phyloP scores from a whole-genome alignment of 2,113 vertebrate species.

The Pycnonotus jocosus region DNA sequence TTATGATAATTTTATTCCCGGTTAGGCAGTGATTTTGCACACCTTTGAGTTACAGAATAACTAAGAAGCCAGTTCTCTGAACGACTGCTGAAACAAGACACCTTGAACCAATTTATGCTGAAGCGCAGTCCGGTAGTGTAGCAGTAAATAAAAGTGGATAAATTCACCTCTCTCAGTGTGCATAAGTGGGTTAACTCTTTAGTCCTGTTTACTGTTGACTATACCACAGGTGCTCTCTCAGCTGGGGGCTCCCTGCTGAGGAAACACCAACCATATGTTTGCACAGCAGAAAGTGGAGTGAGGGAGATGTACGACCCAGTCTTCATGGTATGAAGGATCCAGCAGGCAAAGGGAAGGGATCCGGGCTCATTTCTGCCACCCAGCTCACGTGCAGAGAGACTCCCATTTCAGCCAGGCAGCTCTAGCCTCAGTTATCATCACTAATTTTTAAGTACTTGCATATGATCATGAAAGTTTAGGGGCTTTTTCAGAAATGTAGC shows the following conservation, averaged over 20 bases:
- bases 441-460: background rate
- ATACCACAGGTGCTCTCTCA: background rate
- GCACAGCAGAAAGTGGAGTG: background rate
- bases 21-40: slow-evolving; percentile 52
- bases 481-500: background rate
- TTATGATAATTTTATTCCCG: slow-evolving; percentile 58
- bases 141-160: slow-evolving; percentile 26
- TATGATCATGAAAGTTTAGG: background rate
- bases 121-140: background rate
- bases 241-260: background rate
- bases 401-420: background rate
- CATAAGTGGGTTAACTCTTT: slow-evolving; percentile 3
- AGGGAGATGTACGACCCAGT: background rate
- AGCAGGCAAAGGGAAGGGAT: background rate
- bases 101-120: slow-evolving; percentile 54
- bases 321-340: accelerated
- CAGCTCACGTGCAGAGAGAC: background rate
- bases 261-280: slow-evolving; percentile 9
- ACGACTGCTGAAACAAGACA: background rate
- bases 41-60: slow-evolving; percentile 46
- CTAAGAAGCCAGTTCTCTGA: slow-evolving; percentile 15
- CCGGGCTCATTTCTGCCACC: background rate
- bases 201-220: background rate
- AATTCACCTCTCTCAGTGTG: background rate
- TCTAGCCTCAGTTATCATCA: background rate